These are phyloP conservation scores for Spodoptera frugiperda DNA, from an alignment of 1,140 invertebrate genomes.

Conservation along the genomic window DNA sequence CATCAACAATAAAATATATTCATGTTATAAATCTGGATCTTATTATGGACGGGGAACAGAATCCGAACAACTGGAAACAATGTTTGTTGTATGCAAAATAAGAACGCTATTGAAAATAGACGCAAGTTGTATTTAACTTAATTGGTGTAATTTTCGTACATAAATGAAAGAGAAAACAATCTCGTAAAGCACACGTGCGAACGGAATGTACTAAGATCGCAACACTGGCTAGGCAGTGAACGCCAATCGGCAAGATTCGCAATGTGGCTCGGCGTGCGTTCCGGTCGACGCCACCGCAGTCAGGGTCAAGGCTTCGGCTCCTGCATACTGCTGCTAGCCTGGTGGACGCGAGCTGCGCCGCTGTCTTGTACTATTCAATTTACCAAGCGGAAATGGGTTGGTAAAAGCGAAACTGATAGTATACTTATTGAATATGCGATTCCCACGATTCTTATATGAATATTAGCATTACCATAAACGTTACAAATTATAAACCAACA, in stretches of 20 bases:
- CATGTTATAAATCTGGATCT: not conserved
- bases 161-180: conserved; percentile 75
- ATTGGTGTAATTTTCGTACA: conserved; percentile 53
- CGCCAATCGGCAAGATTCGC: conserved; percentile 77
- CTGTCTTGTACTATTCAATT: conserved; percentile 60
- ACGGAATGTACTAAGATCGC: conserved; percentile 74
- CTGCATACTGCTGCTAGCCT: conserved; percentile 80
- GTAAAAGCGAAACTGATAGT: conserved; percentile 74
- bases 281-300: conserved; percentile 84
- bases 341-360: conserved; percentile 62
- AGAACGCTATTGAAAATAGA: conserved; percentile 22
- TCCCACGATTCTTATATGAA: conserved; percentile 61
- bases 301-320: conserved; percentile 84
- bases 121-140: conserved; percentile 38
- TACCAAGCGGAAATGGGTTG: conserved; percentile 67
- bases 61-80: too few relatives aligned
- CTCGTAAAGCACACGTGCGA: conserved; percentile 72
- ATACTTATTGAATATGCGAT: conserved; percentile 50
- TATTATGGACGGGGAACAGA: too few relatives aligned
- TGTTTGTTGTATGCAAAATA: conserved; percentile 12
- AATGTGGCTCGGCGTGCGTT: conserved; percentile 79
- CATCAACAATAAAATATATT: not conserved
- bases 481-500: conserved; percentile 10
- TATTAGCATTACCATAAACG: conserved; percentile 13
- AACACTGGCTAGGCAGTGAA: conserved; percentile 71